Percentiles rank a stretch among this genome's conserved stretches.
These are phyloP conservation scores for Nycticryphes semicollaris DNA, from an alignment of 2,113 vertebrate species.

Conservation along the genomic window DNA sequence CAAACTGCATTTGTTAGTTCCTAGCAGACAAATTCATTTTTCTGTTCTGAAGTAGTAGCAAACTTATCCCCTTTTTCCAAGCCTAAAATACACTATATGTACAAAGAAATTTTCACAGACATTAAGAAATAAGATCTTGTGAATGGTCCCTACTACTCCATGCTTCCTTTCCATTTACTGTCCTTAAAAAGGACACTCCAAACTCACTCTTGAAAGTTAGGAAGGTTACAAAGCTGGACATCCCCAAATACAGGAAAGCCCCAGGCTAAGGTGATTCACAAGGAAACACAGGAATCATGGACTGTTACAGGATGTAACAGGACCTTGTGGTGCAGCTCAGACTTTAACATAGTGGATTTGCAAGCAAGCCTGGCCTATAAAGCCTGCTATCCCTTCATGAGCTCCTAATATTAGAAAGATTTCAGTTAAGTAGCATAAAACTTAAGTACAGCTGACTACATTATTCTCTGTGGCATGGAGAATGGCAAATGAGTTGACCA, in stretches of 20 bases:
- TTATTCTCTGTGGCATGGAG: neutral
- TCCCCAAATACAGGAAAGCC: neutral
- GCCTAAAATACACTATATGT: neutral
- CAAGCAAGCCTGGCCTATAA: neutral
- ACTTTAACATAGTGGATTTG: neutral
- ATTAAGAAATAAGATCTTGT: neutral
- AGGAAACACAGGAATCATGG: neutral
- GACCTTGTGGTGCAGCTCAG: neutral
- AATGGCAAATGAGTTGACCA: neutral
- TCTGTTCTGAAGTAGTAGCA: neutral
- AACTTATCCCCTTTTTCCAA: neutral
- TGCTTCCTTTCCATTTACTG: neutral
- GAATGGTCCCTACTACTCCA: neutral
- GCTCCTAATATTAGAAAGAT: neutral
- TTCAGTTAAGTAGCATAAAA: neutral
- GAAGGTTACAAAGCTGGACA: neutral
- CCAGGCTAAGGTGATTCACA: neutral
- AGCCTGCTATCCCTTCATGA: neutral
- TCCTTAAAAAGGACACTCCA: neutral
- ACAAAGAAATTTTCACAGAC: neutral
- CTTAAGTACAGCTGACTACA: neutral
- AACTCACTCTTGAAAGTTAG: neutral
- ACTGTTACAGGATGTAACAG: neutral
- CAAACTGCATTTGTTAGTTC: neutral
- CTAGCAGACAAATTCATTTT: neutral